A percentile compares a stretch with the other conserved stretches of the same genome.
phyloP scores from a whole-genome alignment of 1,140 invertebrate genomes.

The Dendrolimus punctatus region DNA sequence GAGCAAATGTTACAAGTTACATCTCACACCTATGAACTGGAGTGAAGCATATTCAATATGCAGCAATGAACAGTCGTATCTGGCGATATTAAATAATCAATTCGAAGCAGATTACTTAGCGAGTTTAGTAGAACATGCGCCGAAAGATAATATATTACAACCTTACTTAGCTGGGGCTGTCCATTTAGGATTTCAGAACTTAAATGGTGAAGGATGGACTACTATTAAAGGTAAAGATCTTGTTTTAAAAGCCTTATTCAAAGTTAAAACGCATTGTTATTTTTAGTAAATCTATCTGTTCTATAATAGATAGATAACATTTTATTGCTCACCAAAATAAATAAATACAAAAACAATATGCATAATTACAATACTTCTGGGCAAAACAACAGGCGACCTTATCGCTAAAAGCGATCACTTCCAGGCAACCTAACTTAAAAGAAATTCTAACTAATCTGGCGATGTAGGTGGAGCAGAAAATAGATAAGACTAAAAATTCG shows the following conservation, averaged over 20 bases:
- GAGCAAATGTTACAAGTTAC: slow-evolving; percentile 59
- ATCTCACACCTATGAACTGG: slow-evolving; percentile 46
- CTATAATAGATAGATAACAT: no score
- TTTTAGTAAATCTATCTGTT: slow-evolving; percentile 3
- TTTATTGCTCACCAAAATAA: no score
- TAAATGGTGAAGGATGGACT: slow-evolving; percentile 31
- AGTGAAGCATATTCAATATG: slow-evolving; percentile 46
- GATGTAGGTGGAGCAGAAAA: no score
- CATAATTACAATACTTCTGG: no score
- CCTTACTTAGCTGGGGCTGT: slow-evolving; percentile 34
- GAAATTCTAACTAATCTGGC: no score
- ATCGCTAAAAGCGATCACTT: no score
- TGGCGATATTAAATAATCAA: slow-evolving; percentile 52
- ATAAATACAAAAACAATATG: no score
- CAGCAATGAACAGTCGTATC: slow-evolving; percentile 45
- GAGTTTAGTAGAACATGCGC: slow-evolving; percentile 23
- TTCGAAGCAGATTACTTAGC: slow-evolving; percentile 38
- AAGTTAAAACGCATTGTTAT: no score
- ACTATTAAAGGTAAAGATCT: slow-evolving; percentile 35
- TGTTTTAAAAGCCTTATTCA: no score
- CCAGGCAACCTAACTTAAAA: no score
- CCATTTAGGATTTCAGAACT: slow-evolving; percentile 42
- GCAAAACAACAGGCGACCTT: no score
- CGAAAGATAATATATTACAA: slow-evolving; percentile 25
- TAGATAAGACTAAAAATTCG: no score